These are phyloP conservation scores for Sarcophilus harrisii DNA, from an alignment of 2,797 vertebrate species.

Conservation along the genomic window DNA sequence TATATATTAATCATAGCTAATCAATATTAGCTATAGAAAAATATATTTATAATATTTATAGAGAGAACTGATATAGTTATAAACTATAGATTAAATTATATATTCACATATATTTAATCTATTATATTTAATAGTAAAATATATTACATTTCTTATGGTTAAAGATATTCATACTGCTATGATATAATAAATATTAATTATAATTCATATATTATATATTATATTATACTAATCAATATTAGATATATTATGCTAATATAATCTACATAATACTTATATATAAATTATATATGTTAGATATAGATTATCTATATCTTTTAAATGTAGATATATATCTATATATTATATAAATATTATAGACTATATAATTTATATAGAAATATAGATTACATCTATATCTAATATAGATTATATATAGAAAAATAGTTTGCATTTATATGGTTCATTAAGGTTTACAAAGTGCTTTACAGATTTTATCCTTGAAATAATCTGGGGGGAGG, in stretches of 20 bases:
- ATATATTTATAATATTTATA: background rate
- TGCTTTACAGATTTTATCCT: background rate
- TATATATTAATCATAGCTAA: background rate
- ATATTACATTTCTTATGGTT: background rate
- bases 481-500: background rate
- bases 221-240: background rate
- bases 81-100: background rate
- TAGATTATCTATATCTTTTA: background rate
- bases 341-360: background rate
- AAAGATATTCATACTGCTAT: background rate
- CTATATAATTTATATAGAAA: background rate
- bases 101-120: background rate
- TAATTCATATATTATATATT: background rate
- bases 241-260: background rate
- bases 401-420: background rate
- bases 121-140: background rate
- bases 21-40: background rate
- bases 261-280: background rate
- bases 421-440: background rate
- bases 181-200: background rate
- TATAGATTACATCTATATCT: background rate
- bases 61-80: background rate
- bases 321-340: background rate
- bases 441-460: background rate
- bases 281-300: background rate